A percentile compares a stretch with the other conserved stretches of the same genome.
Evolutionary conservation across 2,888 invertebrate species (phyloP).

Genomic region (Drosophila merina): DNA sequence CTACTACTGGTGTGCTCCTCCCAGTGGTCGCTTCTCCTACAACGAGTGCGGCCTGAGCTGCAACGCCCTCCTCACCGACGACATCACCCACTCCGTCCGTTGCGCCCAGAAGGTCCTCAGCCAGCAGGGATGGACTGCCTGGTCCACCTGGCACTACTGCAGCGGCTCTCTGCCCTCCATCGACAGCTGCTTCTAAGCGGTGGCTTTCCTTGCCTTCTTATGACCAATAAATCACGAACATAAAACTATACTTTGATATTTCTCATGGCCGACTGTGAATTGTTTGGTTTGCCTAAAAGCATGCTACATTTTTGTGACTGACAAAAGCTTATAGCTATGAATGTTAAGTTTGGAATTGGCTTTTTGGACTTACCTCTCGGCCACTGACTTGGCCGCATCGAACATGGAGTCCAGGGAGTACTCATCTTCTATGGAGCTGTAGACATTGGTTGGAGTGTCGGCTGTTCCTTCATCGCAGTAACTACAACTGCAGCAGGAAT

Average conservation of each 20-base stretch:
- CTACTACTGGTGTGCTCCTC: slow-evolving; percentile 77
- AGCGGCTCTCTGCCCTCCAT: slow-evolving; percentile 63
- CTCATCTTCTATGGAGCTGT: slow-evolving; percentile 79
- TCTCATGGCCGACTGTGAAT: background rate
- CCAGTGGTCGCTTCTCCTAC: slow-evolving; percentile 39
- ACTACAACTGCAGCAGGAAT: slow-evolving; percentile 87
- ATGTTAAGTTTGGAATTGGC: background rate
- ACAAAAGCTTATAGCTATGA: slow-evolving; percentile 30
- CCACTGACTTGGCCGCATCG: slow-evolving; percentile 65
- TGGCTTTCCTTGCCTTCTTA: background rate
- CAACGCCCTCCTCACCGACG: no score
- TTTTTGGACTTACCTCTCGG: slow-evolving; percentile 77
- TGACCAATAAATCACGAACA: slow-evolving; percentile 2
- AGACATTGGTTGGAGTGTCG: slow-evolving; percentile 84
- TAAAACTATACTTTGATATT: background rate
- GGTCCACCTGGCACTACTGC: slow-evolving; percentile 75
- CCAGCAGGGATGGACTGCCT: slow-evolving; percentile 78
- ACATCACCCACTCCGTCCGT: no score
- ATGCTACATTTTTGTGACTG: slow-evolving; percentile 34
- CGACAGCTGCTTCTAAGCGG: slow-evolving; percentile 66
- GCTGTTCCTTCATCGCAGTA: slow-evolving; percentile 85
- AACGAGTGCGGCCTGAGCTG: no score
- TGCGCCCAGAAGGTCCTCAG: slow-evolving; percentile 51
- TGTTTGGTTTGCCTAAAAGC: slow-evolving; percentile 19
- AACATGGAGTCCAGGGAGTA: slow-evolving; percentile 78